Percentiles rank a stretch among this genome's conserved stretches.
These are phyloP conservation scores for Ischnura elegans DNA, from an alignment of 2,888 invertebrate species.

Conservation along the genomic window DNA sequence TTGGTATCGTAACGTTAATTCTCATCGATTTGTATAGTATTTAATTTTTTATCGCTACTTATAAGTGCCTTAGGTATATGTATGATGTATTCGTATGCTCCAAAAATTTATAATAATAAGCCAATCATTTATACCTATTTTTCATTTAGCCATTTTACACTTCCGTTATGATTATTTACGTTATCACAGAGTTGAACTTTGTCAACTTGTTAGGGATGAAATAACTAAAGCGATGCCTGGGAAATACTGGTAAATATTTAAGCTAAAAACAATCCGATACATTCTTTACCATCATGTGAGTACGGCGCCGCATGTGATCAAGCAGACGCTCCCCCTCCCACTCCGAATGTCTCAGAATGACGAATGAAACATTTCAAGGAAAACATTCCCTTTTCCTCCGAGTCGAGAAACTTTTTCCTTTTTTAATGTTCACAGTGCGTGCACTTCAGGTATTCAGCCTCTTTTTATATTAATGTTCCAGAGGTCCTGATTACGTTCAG, in stretches of 20 bases:
- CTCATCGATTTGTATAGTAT: no score
- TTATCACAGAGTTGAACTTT: not conserved
- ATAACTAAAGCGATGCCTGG: not conserved
- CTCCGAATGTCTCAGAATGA: not conserved
- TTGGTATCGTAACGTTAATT: no score
- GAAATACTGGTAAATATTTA: not conserved
- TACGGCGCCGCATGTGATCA: not conserved
- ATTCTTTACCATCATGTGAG: not conserved
- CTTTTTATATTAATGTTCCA: not conserved
- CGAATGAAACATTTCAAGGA: not conserved
- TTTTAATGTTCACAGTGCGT: not conserved
- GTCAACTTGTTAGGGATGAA: not conserved
- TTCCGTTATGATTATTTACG: no score
- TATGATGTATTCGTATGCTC: no score
- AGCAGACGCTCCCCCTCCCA: not conserved
- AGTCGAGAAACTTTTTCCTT: not conserved
- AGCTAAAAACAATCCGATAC: not conserved
- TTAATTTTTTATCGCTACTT: no score
- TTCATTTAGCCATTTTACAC: no score
- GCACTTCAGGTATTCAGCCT: not conserved
- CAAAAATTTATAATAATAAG: no score
- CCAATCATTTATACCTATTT: no score
- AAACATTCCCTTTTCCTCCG: not conserved
- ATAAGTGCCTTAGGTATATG: no score
- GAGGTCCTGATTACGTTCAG: slow-evolving; percentile 1